A percentile compares a stretch with the other conserved stretches of the same genome.
Evolutionary conservation across 2,888 invertebrate species (phyloP).

Genomic region (Tenodera sinensis): DNA sequence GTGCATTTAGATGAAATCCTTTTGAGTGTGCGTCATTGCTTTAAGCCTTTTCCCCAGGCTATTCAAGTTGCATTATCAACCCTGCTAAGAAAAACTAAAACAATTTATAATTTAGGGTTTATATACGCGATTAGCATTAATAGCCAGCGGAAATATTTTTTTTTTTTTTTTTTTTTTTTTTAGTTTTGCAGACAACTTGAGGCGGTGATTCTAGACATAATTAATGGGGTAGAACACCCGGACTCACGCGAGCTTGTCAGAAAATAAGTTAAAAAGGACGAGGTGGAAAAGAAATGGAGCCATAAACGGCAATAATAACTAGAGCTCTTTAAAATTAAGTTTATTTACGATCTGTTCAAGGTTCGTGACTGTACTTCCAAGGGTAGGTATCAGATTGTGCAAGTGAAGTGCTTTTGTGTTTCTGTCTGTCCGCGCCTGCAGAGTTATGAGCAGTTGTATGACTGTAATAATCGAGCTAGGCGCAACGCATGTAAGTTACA

Average conservation of each 20-base stretch:
- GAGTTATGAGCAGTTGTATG: too few relatives aligned
- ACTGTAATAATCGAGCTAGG: too few relatives aligned
- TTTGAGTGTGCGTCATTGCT: not conserved
- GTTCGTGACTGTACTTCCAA: not conserved
- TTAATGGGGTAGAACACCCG: not conserved
- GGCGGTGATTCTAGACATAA: not conserved
- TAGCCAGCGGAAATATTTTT: not conserved
- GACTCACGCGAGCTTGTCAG: not conserved
- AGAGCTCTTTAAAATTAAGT: not conserved
- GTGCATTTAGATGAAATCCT: too few relatives aligned
- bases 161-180: too few relatives aligned
- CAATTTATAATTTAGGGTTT: not conserved
- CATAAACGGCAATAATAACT: not conserved
- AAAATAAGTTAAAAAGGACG: not conserved
- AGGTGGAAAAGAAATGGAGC: not conserved
- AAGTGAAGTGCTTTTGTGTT: not conserved
- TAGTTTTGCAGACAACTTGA: too few relatives aligned
- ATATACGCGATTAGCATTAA: not conserved
- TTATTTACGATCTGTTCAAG: not conserved
- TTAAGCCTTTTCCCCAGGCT: not conserved
- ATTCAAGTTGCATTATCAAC: not conserved
- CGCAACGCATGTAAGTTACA: too few relatives aligned
- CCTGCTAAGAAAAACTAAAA: not conserved
- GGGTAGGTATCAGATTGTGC: not conserved
- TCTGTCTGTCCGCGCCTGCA: not conserved